phyloP scores from a whole-genome alignment of 2,888 invertebrate genomes.

The Furcula furcula region DNA sequence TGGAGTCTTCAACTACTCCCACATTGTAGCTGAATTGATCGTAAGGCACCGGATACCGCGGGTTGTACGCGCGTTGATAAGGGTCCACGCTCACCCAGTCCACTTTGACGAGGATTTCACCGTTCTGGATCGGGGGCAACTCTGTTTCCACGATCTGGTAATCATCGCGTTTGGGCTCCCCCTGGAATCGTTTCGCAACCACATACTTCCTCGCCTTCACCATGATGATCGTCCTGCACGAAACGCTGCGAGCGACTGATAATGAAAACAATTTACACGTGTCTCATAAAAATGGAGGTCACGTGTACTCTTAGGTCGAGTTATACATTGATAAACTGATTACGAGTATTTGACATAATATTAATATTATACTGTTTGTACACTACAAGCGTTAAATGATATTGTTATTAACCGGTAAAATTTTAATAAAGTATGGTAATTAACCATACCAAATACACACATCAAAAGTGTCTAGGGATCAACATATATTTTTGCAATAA shows the following conservation, averaged over 20 bases:
- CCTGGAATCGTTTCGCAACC: conserved; percentile 73
- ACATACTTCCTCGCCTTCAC: conserved; percentile 74
- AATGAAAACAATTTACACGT: background rate
- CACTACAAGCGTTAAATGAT: no score
- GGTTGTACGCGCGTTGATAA: conserved; percentile 34
- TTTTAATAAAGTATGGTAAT: no score
- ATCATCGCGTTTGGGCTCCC: conserved; percentile 80
- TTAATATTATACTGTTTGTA: no score
- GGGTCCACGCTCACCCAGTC: conserved; percentile 53
- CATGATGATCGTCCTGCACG: conserved; percentile 38
- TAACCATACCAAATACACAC: no score
- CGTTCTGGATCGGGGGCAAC: conserved; percentile 46
- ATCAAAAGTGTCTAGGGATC: no score
- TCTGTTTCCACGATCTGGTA: conserved; percentile 82
- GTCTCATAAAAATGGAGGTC: no score
- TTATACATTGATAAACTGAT: no score
- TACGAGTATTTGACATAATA: no score
- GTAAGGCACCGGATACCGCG: conserved; percentile 31
- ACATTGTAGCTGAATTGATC: conserved; percentile 48
- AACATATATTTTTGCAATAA: no score
- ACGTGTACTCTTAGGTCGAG: no score
- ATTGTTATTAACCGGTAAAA: no score
- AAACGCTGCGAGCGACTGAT: conserved; percentile 10
- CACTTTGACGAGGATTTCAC: conserved; percentile 50
- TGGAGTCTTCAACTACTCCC: conserved; percentile 81